These are phyloP conservation scores for Morelia viridis DNA, from an alignment of 2,797 vertebrate species.

Conservation along the genomic window DNA sequence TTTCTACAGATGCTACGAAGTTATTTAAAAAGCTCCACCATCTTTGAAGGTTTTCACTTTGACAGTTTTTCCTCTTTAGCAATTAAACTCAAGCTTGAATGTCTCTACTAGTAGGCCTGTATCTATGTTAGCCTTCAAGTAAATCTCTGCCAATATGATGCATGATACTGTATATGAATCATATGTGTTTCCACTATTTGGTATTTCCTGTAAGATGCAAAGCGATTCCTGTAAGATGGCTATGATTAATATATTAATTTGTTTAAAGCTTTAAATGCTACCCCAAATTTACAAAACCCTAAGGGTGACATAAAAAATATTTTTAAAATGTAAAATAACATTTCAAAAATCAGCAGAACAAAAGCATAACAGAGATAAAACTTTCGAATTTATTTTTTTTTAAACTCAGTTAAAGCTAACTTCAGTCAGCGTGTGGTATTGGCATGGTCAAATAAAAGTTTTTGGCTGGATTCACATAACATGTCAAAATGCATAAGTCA, in stretches of 20 bases:
- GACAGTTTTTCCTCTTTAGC: background rate
- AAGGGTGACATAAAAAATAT: background rate
- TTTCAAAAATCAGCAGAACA: background rate
- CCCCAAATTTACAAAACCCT: background rate
- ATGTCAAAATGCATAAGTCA: background rate
- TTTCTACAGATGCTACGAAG: background rate
- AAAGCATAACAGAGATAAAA: background rate
- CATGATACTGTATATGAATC: background rate
- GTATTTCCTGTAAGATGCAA: background rate
- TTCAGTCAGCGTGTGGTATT: background rate
- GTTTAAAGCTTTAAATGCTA: background rate
- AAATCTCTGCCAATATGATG: background rate
- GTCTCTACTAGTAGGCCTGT: background rate
- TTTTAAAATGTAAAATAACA: background rate
- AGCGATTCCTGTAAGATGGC: background rate
- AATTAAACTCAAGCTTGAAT: background rate
- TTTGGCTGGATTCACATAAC: background rate
- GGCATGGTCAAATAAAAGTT: background rate
- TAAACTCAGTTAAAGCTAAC: background rate
- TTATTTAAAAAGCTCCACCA: background rate
- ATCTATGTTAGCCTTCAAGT: background rate
- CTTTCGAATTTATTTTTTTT: background rate
- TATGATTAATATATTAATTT: background rate
- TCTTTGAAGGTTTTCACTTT: background rate
- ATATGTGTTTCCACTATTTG: background rate